Percentiles rank a stretch among this genome's conserved stretches.
phyloP scores from a whole-genome alignment of 1,140 invertebrate species.

The Bradysia coprophila region DNA sequence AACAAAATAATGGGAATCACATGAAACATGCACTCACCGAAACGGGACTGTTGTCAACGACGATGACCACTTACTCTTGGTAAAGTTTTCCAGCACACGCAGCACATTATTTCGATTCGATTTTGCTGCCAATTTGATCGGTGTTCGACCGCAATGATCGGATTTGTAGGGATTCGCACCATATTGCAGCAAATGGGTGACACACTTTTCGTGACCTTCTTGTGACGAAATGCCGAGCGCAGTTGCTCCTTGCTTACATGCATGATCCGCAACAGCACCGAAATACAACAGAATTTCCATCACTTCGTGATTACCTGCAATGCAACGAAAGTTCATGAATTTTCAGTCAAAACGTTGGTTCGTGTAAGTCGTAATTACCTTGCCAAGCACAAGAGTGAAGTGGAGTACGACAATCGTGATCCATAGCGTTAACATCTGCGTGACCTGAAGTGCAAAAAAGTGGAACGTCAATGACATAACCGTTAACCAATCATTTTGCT shows the following conservation, averaged over 20 bases:
- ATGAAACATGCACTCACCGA: no score
- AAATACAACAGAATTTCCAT: conserved; percentile 63
- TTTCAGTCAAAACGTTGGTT: no score
- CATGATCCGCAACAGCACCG: conserved; percentile 68
- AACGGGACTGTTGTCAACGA: no score
- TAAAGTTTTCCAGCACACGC: conserved; percentile 22
- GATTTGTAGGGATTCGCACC: conserved; percentile 85
- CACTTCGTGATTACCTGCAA: conserved; percentile 65
- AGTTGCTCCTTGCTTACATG: conserved; percentile 87
- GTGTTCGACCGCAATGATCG: conserved; percentile 65
- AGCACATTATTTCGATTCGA: conserved; percentile 27
- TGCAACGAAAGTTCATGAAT: no score
- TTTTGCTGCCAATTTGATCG: conserved; percentile 33
- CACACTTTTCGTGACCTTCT: conserved; percentile 84
- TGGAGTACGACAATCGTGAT: conserved; percentile 76
- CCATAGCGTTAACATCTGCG: conserved; percentile 72
- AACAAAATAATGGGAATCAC: neutral
- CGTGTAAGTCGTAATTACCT: no score
- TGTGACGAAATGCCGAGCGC: conserved; percentile 70
- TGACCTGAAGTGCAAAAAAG: conserved; percentile 25
- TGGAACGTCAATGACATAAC: neutral
- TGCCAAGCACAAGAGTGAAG: conserved; percentile 92
- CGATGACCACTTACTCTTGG: conserved; percentile 23
- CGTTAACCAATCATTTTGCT: neutral
- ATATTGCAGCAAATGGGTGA: conserved; percentile 64